A percentile compares a stretch with the other conserved stretches of the same genome.
Conservation (phyloP, 2,113 vertebrate genomes). For the Maccullochella peelii region DNA sequence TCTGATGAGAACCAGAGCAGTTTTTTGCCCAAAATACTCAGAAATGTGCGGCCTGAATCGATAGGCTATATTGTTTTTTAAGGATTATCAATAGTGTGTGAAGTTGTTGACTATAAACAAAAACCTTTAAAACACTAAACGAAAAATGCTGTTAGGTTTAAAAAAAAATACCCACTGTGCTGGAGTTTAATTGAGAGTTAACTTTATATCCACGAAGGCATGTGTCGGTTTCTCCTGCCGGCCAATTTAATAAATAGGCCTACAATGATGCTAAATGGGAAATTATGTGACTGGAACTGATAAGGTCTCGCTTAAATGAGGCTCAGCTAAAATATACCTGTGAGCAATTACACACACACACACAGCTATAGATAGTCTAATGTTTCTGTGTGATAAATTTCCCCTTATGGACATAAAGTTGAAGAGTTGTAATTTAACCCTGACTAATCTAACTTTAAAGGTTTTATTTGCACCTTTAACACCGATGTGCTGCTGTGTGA, state of each 20-base stretch:
- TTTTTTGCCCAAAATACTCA: background rate
- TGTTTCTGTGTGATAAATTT: background rate
- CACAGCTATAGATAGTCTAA: background rate
- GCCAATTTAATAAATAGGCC: background rate
- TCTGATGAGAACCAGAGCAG: background rate
- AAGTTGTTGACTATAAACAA: background rate
- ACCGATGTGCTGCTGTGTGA: background rate
- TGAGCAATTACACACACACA: background rate
- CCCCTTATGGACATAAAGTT: background rate
- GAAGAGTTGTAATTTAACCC: conserved; percentile 1
- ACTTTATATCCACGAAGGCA: background rate
- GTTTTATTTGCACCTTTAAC: conserved; percentile 27
- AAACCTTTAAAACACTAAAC: background rate
- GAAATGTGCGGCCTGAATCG: background rate
- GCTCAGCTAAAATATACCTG: background rate
- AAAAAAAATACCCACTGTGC: background rate
- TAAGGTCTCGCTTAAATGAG: background rate
- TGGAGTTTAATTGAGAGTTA: background rate
- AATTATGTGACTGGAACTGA: background rate
- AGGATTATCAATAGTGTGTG: background rate
- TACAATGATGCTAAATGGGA: background rate
- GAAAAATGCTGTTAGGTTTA: background rate
- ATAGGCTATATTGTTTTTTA: background rate
- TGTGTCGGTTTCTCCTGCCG: background rate
- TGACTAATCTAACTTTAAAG: background rate